Evolutionary conservation across 2,888 invertebrate species (phyloP).

Genomic region (Patella depressa): DNA sequence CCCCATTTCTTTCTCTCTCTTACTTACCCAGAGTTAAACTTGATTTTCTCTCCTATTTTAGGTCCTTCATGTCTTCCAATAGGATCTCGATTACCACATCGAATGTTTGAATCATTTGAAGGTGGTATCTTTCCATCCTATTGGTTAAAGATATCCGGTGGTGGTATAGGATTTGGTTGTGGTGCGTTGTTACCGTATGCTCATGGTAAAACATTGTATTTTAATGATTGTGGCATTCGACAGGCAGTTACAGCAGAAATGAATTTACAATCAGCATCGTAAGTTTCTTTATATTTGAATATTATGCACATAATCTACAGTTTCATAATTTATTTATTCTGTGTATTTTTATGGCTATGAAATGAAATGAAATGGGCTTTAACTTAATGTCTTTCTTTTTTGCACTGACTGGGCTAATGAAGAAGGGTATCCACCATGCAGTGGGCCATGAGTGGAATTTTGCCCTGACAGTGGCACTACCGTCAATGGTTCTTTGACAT

Average conservation of each 20-base stretch:
- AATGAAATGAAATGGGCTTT: no score
- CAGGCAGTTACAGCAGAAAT: constrained; percentile 69
- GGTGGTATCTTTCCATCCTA: constrained; percentile 58
- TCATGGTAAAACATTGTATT: constrained; percentile 71
- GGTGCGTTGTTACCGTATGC: constrained; percentile 70
- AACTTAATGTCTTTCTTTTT: no score
- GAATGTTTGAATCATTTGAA: constrained; percentile 68
- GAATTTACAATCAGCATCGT: constrained; percentile 69
- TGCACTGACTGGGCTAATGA: no score
- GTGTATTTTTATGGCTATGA: no score
- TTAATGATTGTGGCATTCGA: constrained; percentile 70
- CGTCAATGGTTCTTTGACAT: no score
- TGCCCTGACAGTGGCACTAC: no score
- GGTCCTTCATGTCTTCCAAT: constrained; percentile 57
- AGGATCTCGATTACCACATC: constrained; percentile 38
- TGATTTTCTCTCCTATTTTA: constrained; percentile 27
- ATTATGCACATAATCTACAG: no score
- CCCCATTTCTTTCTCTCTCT: no score
- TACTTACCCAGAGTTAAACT: no score
- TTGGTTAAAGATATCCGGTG: constrained; percentile 70
- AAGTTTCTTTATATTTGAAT: constrained; percentile 24
- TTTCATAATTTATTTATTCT: no score
- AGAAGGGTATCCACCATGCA: no score
- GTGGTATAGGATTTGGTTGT: constrained; percentile 70
- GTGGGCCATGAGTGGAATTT: no score